Base-by-base conservation (phyloP, 2,888 invertebrate species). In the Crepidodera aurea region DNA sequence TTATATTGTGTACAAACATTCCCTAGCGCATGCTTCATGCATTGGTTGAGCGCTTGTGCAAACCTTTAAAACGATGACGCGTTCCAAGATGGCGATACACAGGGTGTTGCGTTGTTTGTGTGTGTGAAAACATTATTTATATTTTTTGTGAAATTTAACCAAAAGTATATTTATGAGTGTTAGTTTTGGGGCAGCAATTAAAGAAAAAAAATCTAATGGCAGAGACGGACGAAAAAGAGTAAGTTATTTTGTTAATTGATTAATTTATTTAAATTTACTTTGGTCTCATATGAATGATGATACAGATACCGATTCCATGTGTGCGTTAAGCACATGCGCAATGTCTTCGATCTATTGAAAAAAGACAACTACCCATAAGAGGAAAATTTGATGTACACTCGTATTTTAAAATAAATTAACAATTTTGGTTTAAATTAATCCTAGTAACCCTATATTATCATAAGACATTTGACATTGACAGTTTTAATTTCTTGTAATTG, bases 31-130 rank as follows among this genome's bases (percentile, higher is more conserved):
- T 63, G 63, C 55, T 55, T 55, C 22, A 15, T 34, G 42, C 16
- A 37, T 34, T 16, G 12, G 27, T 37, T 6, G 27, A 15, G 62
- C 67, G 64, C 67, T 62, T 64, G 64, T 64, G 67, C 67, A 39
- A 60, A 54, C 59, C 19, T 60, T 54, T 46, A 60, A 48, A 48
- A 40, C 48, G 62, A 64, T 63, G 67, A 65, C 65, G 67, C 63
- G 65, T 69, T 70, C 61, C 71, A 72, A 71, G 70, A 72, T 72
- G 73, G 71, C 72, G 72, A 71, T 70, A 73, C 72, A 72, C 72
- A 68, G 73, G 71, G 71, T 73, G 73, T 73, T 72, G 69, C 67
- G 67, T 64, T 68, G 69, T 66, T 71, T 66, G 62, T 66, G 64
- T 62, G 59, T 54, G 67, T 65, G 67, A 58, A 62, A 51, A 64